Evolutionary conservation across 2,113 vertebrate genomes (phyloP).

Genomic region (Dromas ardeola): DNA sequence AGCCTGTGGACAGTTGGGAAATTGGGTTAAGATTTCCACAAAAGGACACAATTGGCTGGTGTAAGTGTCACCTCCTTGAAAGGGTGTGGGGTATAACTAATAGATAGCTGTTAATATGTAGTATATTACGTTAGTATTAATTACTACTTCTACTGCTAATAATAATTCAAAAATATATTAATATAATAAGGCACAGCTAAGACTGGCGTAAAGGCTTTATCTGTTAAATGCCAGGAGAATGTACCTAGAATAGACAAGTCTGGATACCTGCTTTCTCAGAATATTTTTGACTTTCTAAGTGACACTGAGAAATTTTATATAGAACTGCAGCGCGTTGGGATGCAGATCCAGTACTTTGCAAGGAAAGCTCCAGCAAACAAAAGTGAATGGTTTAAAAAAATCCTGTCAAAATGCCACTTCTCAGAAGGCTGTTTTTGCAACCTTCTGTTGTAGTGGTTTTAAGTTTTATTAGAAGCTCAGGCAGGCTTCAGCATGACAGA

Average conservation of each 20-base stretch:
- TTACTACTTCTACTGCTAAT: not conserved
- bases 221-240: not conserved
- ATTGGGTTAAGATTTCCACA: not conserved
- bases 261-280: not conserved
- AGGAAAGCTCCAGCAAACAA: not conserved
- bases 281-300: not conserved
- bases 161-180: not conserved
- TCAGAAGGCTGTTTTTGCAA: not conserved
- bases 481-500: not conserved
- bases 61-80: not conserved
- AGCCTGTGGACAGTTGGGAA: not conserved
- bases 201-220: not conserved
- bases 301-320: not conserved
- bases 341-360: not conserved
- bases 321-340: rapidly evolving
- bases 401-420: not conserved
- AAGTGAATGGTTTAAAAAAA: not conserved
- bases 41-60: not conserved
- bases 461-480: not conserved
- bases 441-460: not conserved
- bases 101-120: not conserved
- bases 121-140: not conserved
- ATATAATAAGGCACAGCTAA: not conserved
- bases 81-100: not conserved
- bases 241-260: not conserved